Evolutionary conservation across 2,888 invertebrate species (phyloP), one percentile per base, ranked within the genome.

Genomic region (Copidosoma aretas): DNA sequence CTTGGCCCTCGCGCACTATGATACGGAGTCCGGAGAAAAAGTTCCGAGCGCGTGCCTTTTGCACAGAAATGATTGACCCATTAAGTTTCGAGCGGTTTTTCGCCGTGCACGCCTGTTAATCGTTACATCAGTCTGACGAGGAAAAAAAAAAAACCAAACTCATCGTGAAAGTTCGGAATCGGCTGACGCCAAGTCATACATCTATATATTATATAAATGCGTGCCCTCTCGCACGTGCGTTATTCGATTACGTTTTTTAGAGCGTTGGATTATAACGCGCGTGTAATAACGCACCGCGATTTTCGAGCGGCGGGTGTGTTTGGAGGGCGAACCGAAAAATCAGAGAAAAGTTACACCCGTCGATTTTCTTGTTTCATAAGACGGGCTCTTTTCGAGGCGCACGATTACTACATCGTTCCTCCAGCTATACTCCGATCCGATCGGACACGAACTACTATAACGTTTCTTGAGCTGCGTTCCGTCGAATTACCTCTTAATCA

Each of bases 371-470:
- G 60, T 56, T 57, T 61, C 57, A 24, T 57, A 60, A 67, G 32
- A 32, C 8, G 8, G 46, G 21, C 59, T 15, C 10, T 32, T n/a
- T 54, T 24, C n/a, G n/a, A 32, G 32, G 32, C 8, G 32, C 41
- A 5, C 3, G 63, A 63, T 63, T 59, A 64, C 60, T 64, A 54
- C 64, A 60, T 46, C 57, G 43, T 24, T 58, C 52, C 24, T 24
- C 17, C 52, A 1, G 19, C 49, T 60, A 61, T 65, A n/a, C n/a
- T 62, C 22, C 25, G 61, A 65, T 65, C 65, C 49, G 62, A 69
- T 69, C 62, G 57, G 49, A 62, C 58, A 65, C 52, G 54, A 57
- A 46, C 58, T 57, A n/a, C n/a, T n/a, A n/a, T n/a, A n/a, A n/a
- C n/a, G n/a, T n/a, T n/a, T n/a, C n/a, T n/a, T n/a, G n/a, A n/a